phyloP scores from a whole-genome alignment of 1,140 invertebrate genomes.

The Drosophila ananassae region DNA sequence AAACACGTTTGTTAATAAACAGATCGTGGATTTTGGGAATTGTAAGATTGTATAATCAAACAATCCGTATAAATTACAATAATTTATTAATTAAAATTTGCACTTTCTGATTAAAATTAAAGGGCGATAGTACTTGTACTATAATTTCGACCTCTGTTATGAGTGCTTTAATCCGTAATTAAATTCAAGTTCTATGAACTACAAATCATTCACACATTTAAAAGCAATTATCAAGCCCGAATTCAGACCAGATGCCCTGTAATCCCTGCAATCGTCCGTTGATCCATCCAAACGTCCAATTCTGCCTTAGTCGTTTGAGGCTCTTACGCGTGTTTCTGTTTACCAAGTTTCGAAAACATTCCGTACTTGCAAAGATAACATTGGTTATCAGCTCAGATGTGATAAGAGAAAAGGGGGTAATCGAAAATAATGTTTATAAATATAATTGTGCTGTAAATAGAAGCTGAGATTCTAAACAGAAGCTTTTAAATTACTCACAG shows the following conservation, averaged over 20 bases:
- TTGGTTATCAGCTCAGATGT: constrained; percentile 8
- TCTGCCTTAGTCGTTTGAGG: background rate
- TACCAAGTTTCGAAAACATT: constrained; percentile 26
- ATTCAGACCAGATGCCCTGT: constrained; percentile 26
- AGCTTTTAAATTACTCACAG: background rate
- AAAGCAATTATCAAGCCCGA: constrained; percentile 14
- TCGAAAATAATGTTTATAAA: background rate
- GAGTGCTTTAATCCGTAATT: constrained; percentile 4
- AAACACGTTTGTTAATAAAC: too few species aligned
- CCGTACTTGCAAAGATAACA: constrained; percentile 9
- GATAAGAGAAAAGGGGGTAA: constrained; percentile 9
- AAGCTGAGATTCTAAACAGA: background rate
- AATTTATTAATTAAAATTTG: too few species aligned
- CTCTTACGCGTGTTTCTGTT: constrained; percentile 4
- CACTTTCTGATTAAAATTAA: too few species aligned
- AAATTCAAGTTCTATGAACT: background rate
- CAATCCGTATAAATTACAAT: too few species aligned
- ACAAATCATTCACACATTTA: constrained; percentile 31
- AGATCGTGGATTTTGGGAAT: too few species aligned
- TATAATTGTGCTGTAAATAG: background rate
- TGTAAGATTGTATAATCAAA: too few species aligned
- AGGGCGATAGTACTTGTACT: background rate
- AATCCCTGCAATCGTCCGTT: constrained; percentile 33
- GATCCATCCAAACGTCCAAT: background rate
- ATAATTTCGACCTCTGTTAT: constrained; percentile 6